phyloP scores from a whole-genome alignment of 1,140 invertebrate species.

The Zaprionus vittiger region DNA sequence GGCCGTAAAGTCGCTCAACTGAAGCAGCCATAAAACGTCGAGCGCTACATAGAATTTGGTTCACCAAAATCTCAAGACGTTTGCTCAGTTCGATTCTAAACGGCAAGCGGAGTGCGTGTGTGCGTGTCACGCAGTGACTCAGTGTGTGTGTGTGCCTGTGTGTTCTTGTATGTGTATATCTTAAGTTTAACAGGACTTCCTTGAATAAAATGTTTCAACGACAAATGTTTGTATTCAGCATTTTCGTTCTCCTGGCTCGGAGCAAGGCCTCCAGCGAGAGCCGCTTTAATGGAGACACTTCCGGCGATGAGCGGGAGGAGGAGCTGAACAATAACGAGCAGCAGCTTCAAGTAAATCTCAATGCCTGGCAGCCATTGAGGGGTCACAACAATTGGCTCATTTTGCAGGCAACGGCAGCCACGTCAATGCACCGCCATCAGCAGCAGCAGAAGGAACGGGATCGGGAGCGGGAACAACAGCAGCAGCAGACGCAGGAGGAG shows the following conservation, averaged over 20 bases:
- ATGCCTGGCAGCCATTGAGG: conserved; percentile 67
- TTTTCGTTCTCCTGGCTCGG: conserved; percentile 48
- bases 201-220: conserved; percentile 52
- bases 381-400: conserved; percentile 78
- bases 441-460: conserved; percentile 4
- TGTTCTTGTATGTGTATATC: conserved; percentile 13
- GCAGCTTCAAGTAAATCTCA: conserved; percentile 61
- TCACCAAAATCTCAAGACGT: conserved; percentile 48
- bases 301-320: conserved; percentile 34
- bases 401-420: conserved; percentile 69
- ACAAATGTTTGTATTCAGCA: conserved; percentile 53
- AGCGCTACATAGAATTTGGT: conserved; percentile 59
- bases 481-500: neutral
- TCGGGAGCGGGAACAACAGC: conserved; percentile 9
- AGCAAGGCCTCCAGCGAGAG: conserved; percentile 29
- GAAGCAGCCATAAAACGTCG: conserved; percentile 75
- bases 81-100: conserved; percentile 67
- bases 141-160: conserved; percentile 14
- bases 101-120: conserved; percentile 60
- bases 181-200: conserved; percentile 23
- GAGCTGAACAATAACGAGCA: conserved; percentile 26
- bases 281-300: conserved; percentile 67
- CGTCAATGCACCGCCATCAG: conserved; percentile 49
- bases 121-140: neutral
- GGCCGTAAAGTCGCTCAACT: conserved; percentile 70